Evolutionary conservation across 2,113 vertebrate species (phyloP), one percentile per base, ranked within the genome.

Genomic region (Synodontis membranacea): DNA sequence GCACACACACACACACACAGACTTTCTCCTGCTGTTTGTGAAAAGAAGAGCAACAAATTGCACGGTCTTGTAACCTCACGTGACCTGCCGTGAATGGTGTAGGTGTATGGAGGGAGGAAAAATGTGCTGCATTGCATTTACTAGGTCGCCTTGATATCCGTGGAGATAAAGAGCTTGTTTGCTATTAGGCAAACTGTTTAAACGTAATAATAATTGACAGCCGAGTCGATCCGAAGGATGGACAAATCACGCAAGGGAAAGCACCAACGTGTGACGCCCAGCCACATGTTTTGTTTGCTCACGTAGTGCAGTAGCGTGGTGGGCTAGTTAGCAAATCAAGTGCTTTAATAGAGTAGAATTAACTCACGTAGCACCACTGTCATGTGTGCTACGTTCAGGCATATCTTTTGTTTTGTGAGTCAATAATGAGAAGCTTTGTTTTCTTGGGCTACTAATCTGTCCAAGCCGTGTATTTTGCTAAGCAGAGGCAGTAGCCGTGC

Each of bases 31-130:
- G n/a, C 58, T 48, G 46, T 50, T 76, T 62, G 70, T 28, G 60
- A 70, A 31, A 37, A 66, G 58, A 46, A 68, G 31, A 83, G 42
- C 25, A 31, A 37, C 44, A 34, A 25, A 54, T 56, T 66, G 66
- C 34, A 23, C 28, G 44, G 25, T 17, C 19, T 83, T 52, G 15
- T 50, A 37, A 25, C n/a, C 44, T 50, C 15, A 54, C 31, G 9
- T 15, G 60, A 89, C 84, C 87, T 93, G 92, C 91, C 10, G n/a
- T 28, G 1, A 52, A 34, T 54, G 31, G 4, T 5, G 31, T 79
- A 21, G 74, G 1, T 54, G n/a, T 37, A 10, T 21, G 17, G 15
- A 19, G 25, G 31, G 50, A 9, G 48, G 31, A 9, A 37, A 5
- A 0, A 4, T 76, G n/a, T 52, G 75, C 46, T 9, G 10, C 12